phyloP scores from a whole-genome alignment of 2,113 vertebrate species.

The Pachycephala philippinensis region DNA sequence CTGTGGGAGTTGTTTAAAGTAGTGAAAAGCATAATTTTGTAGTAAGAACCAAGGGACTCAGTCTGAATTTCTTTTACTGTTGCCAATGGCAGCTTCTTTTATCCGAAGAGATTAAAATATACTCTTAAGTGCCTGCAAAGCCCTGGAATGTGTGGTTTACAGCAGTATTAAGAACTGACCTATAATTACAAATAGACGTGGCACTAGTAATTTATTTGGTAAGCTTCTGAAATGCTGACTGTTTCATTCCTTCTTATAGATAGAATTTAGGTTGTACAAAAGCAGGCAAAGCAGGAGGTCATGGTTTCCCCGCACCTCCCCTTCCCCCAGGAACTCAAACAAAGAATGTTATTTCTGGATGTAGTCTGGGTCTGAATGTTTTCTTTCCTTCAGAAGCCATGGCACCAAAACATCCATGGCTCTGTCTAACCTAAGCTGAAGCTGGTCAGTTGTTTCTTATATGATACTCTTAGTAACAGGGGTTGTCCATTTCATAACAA shows the following conservation, averaged over 20 bases:
- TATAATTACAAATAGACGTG: constrained; percentile 31
- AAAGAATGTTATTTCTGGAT: constrained; percentile 8
- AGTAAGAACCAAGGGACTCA: not conserved
- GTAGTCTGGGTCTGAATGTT: not conserved
- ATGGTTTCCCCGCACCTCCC: not conserved
- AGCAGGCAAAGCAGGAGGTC: not conserved
- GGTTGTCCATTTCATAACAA: not conserved
- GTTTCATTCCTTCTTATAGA: constrained; percentile 36
- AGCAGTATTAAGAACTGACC: constrained; percentile 21
- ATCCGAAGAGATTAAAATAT: not conserved
- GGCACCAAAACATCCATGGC: not conserved
- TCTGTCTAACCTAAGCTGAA: not conserved
- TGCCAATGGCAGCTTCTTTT: constrained; percentile 2
- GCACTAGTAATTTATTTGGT: constrained; percentile 20
- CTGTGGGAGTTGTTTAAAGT: not conserved
- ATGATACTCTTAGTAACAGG: not conserved
- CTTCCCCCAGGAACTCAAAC: constrained; percentile 8
- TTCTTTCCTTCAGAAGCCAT: not conserved
- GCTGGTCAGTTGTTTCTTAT: not conserved
- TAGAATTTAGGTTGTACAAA: constrained; percentile 22
- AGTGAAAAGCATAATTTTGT: not conserved
- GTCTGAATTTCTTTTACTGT: constrained; percentile 13
- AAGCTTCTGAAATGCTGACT: constrained; percentile 51
- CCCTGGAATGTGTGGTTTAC: constrained; percentile 17
- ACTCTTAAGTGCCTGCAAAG: not conserved